phyloP scores from a whole-genome alignment of 2,888 invertebrate genomes.

The Drosophila meridiana region DNA sequence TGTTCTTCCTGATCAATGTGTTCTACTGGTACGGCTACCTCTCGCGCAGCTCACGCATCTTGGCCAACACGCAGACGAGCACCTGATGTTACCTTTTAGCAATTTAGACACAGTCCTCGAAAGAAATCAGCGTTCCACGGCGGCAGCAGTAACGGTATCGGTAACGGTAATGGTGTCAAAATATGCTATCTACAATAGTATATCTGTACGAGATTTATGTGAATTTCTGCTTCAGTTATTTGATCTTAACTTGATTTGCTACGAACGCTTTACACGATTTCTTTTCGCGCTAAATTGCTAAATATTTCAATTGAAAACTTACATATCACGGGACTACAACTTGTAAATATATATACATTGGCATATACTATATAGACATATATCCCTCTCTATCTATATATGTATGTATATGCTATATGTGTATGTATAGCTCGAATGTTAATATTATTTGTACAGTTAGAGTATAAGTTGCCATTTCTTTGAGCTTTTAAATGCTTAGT shows the following conservation, averaged over 20 bases:
- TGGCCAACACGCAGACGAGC: slow-evolving; percentile 78
- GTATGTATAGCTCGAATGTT: slow-evolving; percentile 17
- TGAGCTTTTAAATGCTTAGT: slow-evolving; percentile 40
- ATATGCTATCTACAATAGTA: not conserved
- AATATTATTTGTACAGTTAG: slow-evolving; percentile 70
- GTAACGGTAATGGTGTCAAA: not conserved
- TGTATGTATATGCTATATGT: slow-evolving; percentile 1
- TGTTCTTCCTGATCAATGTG: slow-evolving; percentile 91
- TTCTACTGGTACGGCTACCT: slow-evolving; percentile 93
- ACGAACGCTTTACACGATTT: slow-evolving; percentile 76
- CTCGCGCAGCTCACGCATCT: slow-evolving; percentile 86
- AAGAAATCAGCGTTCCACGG: slow-evolving; percentile 70
- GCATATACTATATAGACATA: not conserved
- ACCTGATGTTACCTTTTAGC: slow-evolving; percentile 85
- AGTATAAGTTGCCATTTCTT: slow-evolving; percentile 41
- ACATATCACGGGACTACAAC: slow-evolving; percentile 70
- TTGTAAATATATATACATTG: slow-evolving; percentile 26
- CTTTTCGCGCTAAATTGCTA: slow-evolving; percentile 84
- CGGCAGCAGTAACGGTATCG: slow-evolving; percentile 35
- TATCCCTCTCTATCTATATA: not conserved
- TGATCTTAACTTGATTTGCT: slow-evolving; percentile 74
- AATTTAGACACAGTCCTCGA: slow-evolving; percentile 83
- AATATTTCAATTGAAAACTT: slow-evolving; percentile 54
- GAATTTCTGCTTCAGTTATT: slow-evolving; percentile 62
- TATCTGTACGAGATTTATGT: not conserved